phyloP scores from a whole-genome alignment of 2,888 invertebrate species.

The Drosophila engyochracea region DNA sequence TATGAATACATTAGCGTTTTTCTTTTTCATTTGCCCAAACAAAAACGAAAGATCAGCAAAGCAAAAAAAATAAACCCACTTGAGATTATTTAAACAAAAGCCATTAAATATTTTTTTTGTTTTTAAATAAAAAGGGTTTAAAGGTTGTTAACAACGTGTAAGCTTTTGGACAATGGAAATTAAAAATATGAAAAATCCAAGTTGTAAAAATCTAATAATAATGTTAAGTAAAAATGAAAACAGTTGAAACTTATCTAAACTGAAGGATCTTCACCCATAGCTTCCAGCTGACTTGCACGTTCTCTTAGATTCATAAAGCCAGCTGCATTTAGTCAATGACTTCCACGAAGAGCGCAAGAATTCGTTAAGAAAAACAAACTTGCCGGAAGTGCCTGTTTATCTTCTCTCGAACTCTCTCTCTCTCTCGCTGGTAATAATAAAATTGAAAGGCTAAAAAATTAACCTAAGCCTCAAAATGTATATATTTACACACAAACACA shows the following conservation, averaged over 20 bases:
- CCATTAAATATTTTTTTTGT: conserved; percentile 20
- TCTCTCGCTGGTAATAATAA: not conserved
- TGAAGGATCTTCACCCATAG: not conserved
- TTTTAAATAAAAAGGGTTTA: conserved; percentile 16
- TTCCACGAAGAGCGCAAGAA: not conserved
- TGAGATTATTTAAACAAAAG: conserved; percentile 67
- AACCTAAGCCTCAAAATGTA: conserved; percentile 17
- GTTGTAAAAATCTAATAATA: not conserved
- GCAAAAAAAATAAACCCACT: conserved; percentile 39
- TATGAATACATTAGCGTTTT: conserved; percentile 71
- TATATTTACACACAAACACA: conserved; percentile 12
- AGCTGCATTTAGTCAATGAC: not conserved
- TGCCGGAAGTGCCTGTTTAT: conserved; percentile 47
- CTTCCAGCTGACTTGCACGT: not conserved
- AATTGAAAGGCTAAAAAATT: conserved; percentile 26
- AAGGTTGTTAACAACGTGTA: not conserved
- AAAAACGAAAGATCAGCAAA: conserved; percentile 49
- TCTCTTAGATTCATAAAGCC: not conserved
- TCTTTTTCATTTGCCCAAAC: conserved; percentile 27
- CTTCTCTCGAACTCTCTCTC: conserved; percentile 9
- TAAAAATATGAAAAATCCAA: not conserved
- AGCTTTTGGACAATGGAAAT: not conserved
- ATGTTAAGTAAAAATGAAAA: not conserved
- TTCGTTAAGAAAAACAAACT: conserved; percentile 3
- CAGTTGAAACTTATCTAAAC: not conserved